Evolutionary conservation across 2,113 vertebrate genomes (phyloP), one percentile per base, ranked within the genome.

Genomic region (Danionella cerebrum): DNA sequence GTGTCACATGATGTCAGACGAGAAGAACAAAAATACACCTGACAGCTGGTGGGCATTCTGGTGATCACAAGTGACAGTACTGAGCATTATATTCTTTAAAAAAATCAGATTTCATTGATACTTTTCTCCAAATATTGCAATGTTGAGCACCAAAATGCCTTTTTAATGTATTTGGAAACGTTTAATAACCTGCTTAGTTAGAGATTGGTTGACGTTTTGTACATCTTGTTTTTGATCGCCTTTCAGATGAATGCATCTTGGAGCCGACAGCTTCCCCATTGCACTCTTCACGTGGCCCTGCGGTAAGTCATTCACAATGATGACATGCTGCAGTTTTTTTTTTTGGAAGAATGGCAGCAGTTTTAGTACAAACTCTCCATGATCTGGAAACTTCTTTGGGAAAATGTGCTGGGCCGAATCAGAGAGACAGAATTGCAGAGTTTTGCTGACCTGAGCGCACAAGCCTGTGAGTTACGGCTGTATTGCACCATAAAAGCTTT

Each of bases 281-380:
- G 54, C 83, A 79, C 21, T 89, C 87, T 3, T 84, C 88, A 0
- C 81, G 22, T 69, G 94, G 92, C 54, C 93, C 90, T 0, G 85
- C 82, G 83, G 94, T 98, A 87, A 94, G 93, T 88, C 41, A 29
- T 11, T 66, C 54, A 16, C 3, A 42, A 48, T 33, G 7, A 19
- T 13, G n/a, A 18, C 42, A 19, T 3, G 7, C 29, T 29, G 24
- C 33, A 19, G 25, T 25, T 41, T 29, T 55, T 16, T 4, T 18
- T 16, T 12, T 19, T n/a, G n/a, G n/a, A 2, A 6, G 22, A 25
- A 31, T 51, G 33, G 16, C 54, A 52, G 19, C 45, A n/a, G 2
- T 39, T 64, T 45, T 16, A 42, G 22, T 42, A 59, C 55, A 44
- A 44, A 31, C 10, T 31, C 21, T 14, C 33, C 6, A 29, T 42